These are phyloP conservation scores for Chloroclystis v-ata DNA, from an alignment of 2,888 invertebrate genomes.

Conservation along the genomic window DNA sequence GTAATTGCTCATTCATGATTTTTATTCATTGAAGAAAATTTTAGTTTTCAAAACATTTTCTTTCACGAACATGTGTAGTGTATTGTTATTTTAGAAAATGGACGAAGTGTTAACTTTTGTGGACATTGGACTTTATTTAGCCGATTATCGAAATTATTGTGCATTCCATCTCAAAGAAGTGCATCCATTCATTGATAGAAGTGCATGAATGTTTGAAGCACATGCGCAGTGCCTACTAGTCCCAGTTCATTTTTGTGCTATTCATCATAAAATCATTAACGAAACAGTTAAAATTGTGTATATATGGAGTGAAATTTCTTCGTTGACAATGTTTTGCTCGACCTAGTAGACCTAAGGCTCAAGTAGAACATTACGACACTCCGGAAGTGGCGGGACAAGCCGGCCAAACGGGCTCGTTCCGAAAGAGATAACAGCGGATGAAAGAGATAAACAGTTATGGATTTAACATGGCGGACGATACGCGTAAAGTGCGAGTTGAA, in stretches of 20 bases:
- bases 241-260: conserved; percentile 41
- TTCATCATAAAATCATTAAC: conserved; percentile 27
- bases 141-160: conserved; percentile 32
- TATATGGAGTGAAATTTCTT: conserved; percentile 41
- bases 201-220: conserved; percentile 59
- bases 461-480: conserved; percentile 95
- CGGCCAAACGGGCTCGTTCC: conserved; percentile 75
- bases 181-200: conserved; percentile 72
- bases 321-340: conserved; percentile 44
- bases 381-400: conserved; percentile 77
- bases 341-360: conserved; percentile 57
- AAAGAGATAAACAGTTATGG: conserved; percentile 84
- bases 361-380: conserved; percentile 77
- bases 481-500: conserved; percentile 93
- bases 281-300: conserved; percentile 45
- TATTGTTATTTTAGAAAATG: conserved; percentile 19
- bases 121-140: conserved; percentile 4
- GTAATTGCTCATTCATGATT: conserved; percentile 77
- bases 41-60: conserved; percentile 56
- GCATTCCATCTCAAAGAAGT: conserved; percentile 47
- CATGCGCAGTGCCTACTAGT: conserved; percentile 66
- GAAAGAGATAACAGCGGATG: conserved; percentile 79
- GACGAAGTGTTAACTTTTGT: conserved; percentile 10
- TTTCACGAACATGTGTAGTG: conserved; percentile 55
- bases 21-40: conserved; percentile 69